Evolutionary conservation across 2,888 invertebrate species (phyloP).

Genomic region (Tipula vernalis): DNA sequence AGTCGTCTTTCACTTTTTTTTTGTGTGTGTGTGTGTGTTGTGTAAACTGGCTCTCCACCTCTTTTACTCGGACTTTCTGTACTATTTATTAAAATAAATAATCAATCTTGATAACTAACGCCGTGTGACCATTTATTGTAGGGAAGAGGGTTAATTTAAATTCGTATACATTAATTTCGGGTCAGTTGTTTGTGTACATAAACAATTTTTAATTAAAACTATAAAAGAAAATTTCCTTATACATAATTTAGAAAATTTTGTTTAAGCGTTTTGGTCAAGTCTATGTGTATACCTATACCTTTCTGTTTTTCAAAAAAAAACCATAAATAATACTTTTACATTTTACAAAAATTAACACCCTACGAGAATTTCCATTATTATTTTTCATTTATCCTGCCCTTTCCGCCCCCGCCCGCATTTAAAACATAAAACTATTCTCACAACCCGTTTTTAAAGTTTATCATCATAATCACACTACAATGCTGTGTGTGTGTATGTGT

Average conservation of each 20-base stretch:
- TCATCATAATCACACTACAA: neutral
- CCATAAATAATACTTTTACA: neutral
- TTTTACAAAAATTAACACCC: neutral
- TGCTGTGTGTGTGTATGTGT: neutral
- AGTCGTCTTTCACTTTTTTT: neutral
- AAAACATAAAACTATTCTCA: neutral
- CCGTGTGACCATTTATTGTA: neutral
- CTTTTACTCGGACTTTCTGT: neutral
- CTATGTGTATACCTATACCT: neutral
- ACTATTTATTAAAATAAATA: neutral
- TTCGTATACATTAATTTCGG: constrained; percentile 8
- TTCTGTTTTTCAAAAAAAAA: neutral
- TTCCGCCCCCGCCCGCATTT: neutral
- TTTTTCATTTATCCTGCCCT: neutral
- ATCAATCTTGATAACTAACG: neutral
- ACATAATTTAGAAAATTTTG: neutral
- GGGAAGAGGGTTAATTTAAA: neutral
- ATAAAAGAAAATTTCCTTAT: constrained; percentile 5
- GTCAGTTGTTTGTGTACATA: neutral
- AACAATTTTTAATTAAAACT: neutral
- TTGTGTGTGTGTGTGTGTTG: neutral
- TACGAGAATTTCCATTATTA: neutral
- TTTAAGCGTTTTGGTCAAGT: neutral
- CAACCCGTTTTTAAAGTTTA: neutral
- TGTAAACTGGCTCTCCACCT: neutral